Evolutionary conservation across 1,140 invertebrate genomes (phyloP).

Genomic region (Heliothis virescens): DNA sequence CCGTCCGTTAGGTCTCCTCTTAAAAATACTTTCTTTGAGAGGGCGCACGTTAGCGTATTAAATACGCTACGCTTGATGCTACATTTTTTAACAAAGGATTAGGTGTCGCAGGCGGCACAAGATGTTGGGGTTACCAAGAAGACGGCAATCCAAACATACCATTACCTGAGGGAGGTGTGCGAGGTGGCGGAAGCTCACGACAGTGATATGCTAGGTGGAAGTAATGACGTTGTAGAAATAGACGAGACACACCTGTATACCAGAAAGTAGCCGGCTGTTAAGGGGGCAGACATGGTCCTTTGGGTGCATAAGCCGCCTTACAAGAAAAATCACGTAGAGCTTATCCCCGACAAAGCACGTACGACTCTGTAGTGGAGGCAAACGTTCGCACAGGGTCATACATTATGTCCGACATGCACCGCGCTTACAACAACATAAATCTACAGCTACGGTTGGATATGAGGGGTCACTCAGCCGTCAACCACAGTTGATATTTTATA

Average conservation of each 20-base stretch:
- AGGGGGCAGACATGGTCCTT: neutral
- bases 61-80: neutral
- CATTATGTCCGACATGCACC: no score
- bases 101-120: neutral
- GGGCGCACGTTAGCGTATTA: neutral
- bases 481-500: no score
- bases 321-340: neutral
- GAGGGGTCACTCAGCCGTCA: no score
- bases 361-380: no score
- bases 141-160: neutral
- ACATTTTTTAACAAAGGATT: neutral
- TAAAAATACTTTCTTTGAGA: neutral
- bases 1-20: neutral
- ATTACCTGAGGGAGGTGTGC: neutral
- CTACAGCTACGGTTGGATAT: no score
- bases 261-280: neutral
- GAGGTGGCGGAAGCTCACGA: no score
- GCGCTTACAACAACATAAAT: no score
- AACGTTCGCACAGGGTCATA: no score
- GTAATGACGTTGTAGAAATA: no score
- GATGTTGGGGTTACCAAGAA: neutral
- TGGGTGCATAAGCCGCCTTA: conserved; percentile 1
- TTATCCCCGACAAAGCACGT: neutral
- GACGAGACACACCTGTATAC: conserved; percentile 1
- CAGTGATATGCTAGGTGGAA: no score